These are phyloP conservation scores for Telmatochromis sp. DNA, from an alignment of 2,113 vertebrate species.

Conservation along the genomic window DNA sequence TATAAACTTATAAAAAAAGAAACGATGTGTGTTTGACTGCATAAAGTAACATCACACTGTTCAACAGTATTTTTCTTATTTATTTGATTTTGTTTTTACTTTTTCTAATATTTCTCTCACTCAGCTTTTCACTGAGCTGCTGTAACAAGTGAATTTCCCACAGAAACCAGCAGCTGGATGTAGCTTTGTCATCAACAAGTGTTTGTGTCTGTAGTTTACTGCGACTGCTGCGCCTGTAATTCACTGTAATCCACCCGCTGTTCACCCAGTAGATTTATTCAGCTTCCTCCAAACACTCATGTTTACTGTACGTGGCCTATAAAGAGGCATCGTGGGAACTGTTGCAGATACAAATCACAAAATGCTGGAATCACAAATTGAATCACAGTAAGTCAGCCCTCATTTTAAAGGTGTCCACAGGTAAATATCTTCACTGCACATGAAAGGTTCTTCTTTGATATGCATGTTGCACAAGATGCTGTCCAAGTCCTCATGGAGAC, in stretches of 20 bases:
- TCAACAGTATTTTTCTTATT: not conserved
- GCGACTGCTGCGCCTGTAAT: not conserved
- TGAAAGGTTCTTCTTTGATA: not conserved
- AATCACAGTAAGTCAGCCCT: not conserved
- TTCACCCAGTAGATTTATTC: not conserved
- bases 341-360: not conserved
- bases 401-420: not conserved
- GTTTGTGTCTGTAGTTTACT: not conserved
- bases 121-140: not conserved
- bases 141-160: not conserved
- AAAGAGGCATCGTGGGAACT: not conserved
- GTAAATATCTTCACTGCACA: not conserved
- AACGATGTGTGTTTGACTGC: not conserved
- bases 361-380: not conserved
- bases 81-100: not conserved
- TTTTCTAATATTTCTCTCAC: not conserved
- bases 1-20: not conserved
- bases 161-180: not conserved
- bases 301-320: not conserved
- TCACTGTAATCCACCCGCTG: not conserved
- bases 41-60: not conserved
- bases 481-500: not conserved
- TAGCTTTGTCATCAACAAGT: not conserved
- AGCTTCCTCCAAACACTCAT: not conserved
- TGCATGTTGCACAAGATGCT: not conserved